Evolutionary conservation across 2,797 vertebrate species (phyloP).

Genomic region (Mionectes olivaceus): DNA sequence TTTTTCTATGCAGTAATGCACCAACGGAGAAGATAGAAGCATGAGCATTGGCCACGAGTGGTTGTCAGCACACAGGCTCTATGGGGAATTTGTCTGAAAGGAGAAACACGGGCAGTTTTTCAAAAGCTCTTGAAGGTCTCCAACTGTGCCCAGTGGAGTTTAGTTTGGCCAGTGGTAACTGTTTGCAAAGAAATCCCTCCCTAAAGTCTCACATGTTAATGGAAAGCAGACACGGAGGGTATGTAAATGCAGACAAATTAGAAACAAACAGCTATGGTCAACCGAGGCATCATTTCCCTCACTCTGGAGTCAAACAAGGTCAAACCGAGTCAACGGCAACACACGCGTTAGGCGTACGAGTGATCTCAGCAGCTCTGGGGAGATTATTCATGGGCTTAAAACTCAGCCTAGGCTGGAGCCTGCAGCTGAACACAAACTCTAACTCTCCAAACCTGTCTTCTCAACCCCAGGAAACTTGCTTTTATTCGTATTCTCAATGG

Average conservation of each 20-base stretch:
- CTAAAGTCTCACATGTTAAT: conserved; percentile 10
- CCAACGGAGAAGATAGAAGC: background rate
- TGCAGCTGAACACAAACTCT: conserved; percentile 5
- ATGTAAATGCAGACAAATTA: conserved; percentile 12
- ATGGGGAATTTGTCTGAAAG: background rate
- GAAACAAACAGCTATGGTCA: conserved; percentile 60
- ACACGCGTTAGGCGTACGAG: background rate
- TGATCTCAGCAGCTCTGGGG: conserved; percentile 66
- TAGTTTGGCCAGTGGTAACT: conserved; percentile 32
- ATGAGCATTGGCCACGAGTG: background rate
- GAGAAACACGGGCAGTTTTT: conserved; percentile 6
- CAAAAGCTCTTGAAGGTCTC: conserved; percentile 26
- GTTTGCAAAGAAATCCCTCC: conserved; percentile 7
- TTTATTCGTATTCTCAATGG: background rate
- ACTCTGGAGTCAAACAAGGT: conserved; percentile 50
- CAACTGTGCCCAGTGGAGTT: conserved; percentile 39
- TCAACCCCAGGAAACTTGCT: background rate
- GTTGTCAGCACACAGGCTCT: background rate
- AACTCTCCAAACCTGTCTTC: background rate
- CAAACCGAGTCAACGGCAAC: background rate
- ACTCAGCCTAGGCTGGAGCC: conserved; percentile 23
- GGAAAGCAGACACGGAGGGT: conserved; percentile 53
- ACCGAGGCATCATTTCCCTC: background rate
- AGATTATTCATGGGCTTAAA: conserved; percentile 18
- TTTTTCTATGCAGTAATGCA: background rate